Percentiles rank a stretch among this genome's conserved stretches.
Conservation (phyloP, 2,888 invertebrate genomes). For the Drosophila kuntzei region DNA sequence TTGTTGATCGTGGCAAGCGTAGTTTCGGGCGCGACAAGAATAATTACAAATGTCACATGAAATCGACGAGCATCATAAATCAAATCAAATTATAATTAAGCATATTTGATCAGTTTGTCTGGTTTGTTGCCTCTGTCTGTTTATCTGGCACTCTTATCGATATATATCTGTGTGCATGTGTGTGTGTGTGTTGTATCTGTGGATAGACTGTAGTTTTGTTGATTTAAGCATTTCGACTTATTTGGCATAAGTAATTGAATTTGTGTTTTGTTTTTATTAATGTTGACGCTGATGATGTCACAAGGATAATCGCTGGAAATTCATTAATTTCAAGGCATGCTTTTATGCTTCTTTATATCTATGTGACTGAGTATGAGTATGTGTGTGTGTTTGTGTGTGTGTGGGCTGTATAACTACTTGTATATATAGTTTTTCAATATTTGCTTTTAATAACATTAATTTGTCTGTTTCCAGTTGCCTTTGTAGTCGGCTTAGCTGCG, state of each 20-base stretch:
- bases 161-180: slow-evolving; percentile 14
- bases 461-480: slow-evolving; percentile 61
- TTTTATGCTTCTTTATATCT: not conserved
- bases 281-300: slow-evolving; percentile 61
- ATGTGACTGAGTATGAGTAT: slow-evolving; percentile 1
- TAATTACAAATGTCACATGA: slow-evolving; percentile 84
- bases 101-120: slow-evolving; percentile 77
- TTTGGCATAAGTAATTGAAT: slow-evolving; percentile 82
- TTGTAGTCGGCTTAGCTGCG: slow-evolving; percentile 55
- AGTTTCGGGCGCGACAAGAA: slow-evolving; percentile 83
- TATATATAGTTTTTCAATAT: slow-evolving; percentile 57
- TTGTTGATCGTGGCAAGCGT: slow-evolving; percentile 64
- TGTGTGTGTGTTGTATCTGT: slow-evolving; percentile 27
- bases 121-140: slow-evolving; percentile 36
- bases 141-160: slow-evolving; percentile 62
- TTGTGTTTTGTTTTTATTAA: slow-evolving; percentile 68
- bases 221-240: slow-evolving; percentile 79
- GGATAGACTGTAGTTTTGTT: slow-evolving; percentile 64
- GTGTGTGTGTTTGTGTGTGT: slow-evolving; percentile 17
- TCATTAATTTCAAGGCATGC: slow-evolving; percentile 73
- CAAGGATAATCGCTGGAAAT: slow-evolving; percentile 76
- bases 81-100: slow-evolving; percentile 83
- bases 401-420: slow-evolving; percentile 24
- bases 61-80: slow-evolving; percentile 84
- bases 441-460: slow-evolving; percentile 80